Evolutionary conservation across 1,140 invertebrate genomes (phyloP), one percentile per base, ranked within the genome.

Genomic region (Berghia stephanieae): DNA sequence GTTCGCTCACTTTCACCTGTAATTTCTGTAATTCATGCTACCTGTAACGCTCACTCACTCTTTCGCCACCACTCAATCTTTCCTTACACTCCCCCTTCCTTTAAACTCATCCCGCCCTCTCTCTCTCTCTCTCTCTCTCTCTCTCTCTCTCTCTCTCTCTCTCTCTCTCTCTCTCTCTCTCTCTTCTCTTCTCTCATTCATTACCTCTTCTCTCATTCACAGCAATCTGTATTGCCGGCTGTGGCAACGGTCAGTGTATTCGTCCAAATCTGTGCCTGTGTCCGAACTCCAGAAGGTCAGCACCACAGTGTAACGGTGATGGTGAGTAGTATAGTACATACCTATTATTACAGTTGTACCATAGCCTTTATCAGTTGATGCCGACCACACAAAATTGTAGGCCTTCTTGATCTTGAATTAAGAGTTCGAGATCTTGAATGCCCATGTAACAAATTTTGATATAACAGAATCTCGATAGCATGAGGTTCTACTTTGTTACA

Each of bases 261-360:
- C 93, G 93, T 81, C 95, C 95, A 1, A 96, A 96, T 88, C 90
- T 95, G 76, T 96, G 95, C 87, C 89, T 94, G 24, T 96, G 95
- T 85, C 92, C 93, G 6, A 92, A 92, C 46, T 63, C 52, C 21
- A 83, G 88, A 38, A 75, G 85, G 57, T 81, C 89, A 4, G 82
- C 86, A 0, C 80, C 86, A 0, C 70, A 83, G 69, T 83, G 81
- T 82, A 73, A 36, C 40, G 43, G 72, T 34, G 34, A 67, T 52
- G 80, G 80, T 77, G 49, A 5, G 57, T 44, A 36, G 16, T 57
- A 74, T 38, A 78, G 18, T 44, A 36, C 6, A 38, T 69, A 60
- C 24, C 16, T 43, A 40, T 78, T 60, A 13, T 36, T 49, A 44
- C 36, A 40, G 21, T 43, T 55, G 2, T 44, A 80, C 66, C 63